These are phyloP conservation scores for Plagodis pulveraria DNA, from an alignment of 2,888 invertebrate species.

Conservation along the genomic window DNA sequence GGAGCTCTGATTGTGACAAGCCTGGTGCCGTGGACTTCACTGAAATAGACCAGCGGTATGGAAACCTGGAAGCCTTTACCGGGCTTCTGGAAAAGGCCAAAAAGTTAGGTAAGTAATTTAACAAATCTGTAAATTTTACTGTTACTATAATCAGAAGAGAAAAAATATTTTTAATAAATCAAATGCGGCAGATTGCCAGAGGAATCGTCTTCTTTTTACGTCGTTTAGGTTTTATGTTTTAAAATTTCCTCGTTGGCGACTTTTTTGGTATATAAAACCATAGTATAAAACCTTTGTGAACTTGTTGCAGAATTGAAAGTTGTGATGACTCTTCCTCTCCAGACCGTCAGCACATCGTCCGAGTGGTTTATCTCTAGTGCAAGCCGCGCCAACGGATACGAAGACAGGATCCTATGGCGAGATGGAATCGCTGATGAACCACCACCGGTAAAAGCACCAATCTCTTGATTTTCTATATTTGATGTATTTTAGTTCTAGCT, in stretches of 20 bases:
- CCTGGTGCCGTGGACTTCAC: constrained; percentile 91
- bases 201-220: too few species aligned
- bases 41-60: constrained; percentile 89
- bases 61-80: constrained; percentile 87
- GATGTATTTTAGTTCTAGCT: too few species aligned
- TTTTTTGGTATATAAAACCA: too few species aligned
- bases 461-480: too few species aligned
- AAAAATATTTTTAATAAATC: too few species aligned
- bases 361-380: constrained; percentile 91
- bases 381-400: constrained; percentile 83
- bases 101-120: constrained; percentile 60
- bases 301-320: constrained; percentile 77
- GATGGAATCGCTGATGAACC: constrained; percentile 65
- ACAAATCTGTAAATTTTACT: too few species aligned
- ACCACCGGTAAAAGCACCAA: constrained; percentile 38
- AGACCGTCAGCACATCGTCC: constrained; percentile 87
- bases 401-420: constrained; percentile 90
- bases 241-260: too few species aligned
- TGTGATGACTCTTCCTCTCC: constrained; percentile 63
- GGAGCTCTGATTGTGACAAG: constrained; percentile 87
- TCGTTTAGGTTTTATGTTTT: too few species aligned
- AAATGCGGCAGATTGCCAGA: too few species aligned
- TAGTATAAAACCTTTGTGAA: neutral
- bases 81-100: constrained; percentile 80
- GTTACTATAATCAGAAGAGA: too few species aligned